Conservation (phyloP, 2,797 vertebrate genomes). For the Falco columbarius region DNA sequence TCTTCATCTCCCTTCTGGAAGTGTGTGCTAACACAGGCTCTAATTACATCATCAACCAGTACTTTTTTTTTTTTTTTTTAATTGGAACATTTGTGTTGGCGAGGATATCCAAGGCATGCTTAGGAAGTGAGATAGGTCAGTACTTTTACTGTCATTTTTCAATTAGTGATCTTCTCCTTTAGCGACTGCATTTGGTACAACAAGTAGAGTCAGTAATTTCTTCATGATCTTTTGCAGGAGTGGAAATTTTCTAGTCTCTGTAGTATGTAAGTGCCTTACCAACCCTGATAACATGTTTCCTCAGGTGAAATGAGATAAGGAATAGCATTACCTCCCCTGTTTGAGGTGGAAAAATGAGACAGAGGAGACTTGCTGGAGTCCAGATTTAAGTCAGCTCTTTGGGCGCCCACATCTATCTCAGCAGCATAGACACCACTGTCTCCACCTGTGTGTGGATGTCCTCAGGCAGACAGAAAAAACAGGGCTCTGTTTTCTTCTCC, state of each 20-base stretch:
- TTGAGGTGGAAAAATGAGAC: background rate
- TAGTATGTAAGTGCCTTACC: background rate
- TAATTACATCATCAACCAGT: background rate
- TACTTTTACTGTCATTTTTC: background rate
- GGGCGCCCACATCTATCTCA: background rate
- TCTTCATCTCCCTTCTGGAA: background rate
- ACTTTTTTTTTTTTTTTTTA: background rate
- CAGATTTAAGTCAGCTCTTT: background rate
- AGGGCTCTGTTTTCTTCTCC: background rate
- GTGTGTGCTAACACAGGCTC: background rate
- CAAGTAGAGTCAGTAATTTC: background rate
- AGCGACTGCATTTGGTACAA: background rate
- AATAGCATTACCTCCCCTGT: background rate
- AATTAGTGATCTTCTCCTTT: background rate
- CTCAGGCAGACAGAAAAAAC: background rate
- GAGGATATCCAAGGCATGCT: background rate
- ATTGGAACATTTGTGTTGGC: background rate
- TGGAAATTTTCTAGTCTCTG: background rate
- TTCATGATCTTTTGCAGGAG: background rate
- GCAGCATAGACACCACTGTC: rapidly evolving
- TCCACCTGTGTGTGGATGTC: background rate
- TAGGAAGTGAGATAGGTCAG: background rate
- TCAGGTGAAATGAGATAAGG: background rate
- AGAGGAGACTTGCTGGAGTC: background rate
- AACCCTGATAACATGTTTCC: background rate